phyloP scores from a whole-genome alignment of 2,888 invertebrate genomes.

The Dione vanillae region DNA sequence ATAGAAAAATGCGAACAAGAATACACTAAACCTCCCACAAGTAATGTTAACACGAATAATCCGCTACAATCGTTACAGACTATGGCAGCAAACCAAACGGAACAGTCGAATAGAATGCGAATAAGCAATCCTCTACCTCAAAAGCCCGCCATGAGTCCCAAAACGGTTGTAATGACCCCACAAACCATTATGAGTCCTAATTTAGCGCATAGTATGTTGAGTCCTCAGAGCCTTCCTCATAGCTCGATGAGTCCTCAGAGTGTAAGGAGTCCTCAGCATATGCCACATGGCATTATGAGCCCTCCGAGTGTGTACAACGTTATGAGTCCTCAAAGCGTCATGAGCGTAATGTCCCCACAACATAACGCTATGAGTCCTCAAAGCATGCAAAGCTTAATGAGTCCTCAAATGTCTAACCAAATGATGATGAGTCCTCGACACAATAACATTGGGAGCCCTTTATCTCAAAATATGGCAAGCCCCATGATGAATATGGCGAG shows the following conservation, averaged over 20 bases:
- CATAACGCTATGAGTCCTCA: slow-evolving; percentile 80
- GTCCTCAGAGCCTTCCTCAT: slow-evolving; percentile 77
- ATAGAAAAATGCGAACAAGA: slow-evolving; percentile 68
- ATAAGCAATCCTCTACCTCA: slow-evolving; percentile 67
- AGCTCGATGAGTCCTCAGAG: slow-evolving; percentile 79
- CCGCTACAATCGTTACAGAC: slow-evolving; percentile 76
- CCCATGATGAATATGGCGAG: slow-evolving; percentile 73
- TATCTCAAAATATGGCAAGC: slow-evolving; percentile 66
- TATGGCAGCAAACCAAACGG: slow-evolving; percentile 74
- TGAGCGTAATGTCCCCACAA: slow-evolving; percentile 81
- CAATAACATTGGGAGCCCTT: slow-evolving; percentile 65
- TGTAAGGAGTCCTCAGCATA: slow-evolving; percentile 73
- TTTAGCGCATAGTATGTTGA: slow-evolving; percentile 74
- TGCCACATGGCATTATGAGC: slow-evolving; percentile 74
- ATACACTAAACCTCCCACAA: slow-evolving; percentile 60
- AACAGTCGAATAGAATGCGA: slow-evolving; percentile 71
- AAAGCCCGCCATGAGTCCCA: slow-evolving; percentile 69
- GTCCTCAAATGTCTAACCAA: slow-evolving; percentile 77
- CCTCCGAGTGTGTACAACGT: slow-evolving; percentile 75
- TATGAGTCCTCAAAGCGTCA: slow-evolving; percentile 79
- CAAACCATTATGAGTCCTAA: slow-evolving; percentile 75
- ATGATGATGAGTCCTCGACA: slow-evolving; percentile 79
- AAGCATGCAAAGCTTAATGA: slow-evolving; percentile 77
- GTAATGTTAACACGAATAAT: slow-evolving; percentile 59
- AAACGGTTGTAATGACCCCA: slow-evolving; percentile 71